These are phyloP conservation scores for Drosophila leonis DNA, from an alignment of 2,888 invertebrate species.

Conservation along the genomic window DNA sequence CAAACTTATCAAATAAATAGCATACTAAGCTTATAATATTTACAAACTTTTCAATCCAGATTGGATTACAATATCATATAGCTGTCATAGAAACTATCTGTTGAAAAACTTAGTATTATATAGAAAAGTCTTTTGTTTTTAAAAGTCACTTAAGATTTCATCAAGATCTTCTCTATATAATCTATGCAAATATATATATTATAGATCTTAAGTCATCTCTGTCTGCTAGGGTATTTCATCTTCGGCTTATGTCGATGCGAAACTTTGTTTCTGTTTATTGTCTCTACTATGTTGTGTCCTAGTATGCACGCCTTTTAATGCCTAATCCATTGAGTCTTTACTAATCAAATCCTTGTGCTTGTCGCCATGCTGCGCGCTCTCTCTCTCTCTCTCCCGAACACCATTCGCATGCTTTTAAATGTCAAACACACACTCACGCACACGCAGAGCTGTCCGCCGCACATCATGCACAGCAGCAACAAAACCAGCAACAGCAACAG, in stretches of 20 bases:
- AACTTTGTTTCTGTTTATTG: neutral
- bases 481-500: conserved; percentile 51
- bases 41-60: no score
- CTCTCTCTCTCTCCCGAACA: conserved; percentile 42
- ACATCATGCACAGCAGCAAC: conserved; percentile 81
- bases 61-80: no score
- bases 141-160: no score
- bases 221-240: conserved; percentile 2
- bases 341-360: conserved; percentile 67
- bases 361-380: conserved; percentile 49
- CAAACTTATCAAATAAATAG: no score
- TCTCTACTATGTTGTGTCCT: conserved; percentile 43
- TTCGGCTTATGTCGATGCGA: conserved; percentile 4
- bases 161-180: neutral
- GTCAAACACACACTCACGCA: conserved; percentile 44
- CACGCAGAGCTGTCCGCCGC: conserved; percentile 83
- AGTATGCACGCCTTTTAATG: conserved; percentile 63
- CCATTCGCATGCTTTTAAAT: conserved; percentile 64
- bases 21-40: no score
- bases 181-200: neutral
- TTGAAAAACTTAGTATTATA: no score
- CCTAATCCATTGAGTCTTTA: conserved; percentile 67
- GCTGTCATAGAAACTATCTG: no score
- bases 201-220: neutral
- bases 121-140: no score